A percentile compares a stretch with the other conserved stretches of the same genome.
These are phyloP conservation scores for Callyntrura sp. DNA, from an alignment of 2,888 invertebrate species.

Conservation along the genomic window DNA sequence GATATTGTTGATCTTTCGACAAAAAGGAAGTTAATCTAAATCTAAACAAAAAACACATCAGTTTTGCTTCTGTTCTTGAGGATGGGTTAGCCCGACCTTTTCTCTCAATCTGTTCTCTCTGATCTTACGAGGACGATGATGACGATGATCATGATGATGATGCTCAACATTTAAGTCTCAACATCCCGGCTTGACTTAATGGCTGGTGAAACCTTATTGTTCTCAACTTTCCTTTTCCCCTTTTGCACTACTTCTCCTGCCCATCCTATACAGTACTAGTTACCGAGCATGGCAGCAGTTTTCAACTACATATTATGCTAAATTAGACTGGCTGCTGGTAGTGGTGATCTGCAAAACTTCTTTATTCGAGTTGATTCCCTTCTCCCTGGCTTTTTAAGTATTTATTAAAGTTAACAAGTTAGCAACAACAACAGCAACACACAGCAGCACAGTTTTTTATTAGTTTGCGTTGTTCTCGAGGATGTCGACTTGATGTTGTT, in stretches of 20 bases:
- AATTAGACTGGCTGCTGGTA: neutral
- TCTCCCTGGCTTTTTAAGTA: constrained; percentile 2
- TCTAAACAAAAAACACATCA: neutral
- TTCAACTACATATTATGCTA: neutral
- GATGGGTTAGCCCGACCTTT: no score
- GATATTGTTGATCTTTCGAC: neutral
- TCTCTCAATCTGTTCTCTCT: neutral
- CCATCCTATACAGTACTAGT: neutral
- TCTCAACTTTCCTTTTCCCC: neutral
- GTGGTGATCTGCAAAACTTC: neutral
- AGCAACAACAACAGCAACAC: constrained; percentile 43
- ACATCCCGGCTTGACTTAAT: neutral
- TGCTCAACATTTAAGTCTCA: no score
- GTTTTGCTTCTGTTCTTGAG: constrained; percentile 9
- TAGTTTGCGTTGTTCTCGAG: constrained; percentile 50
- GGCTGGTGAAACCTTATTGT: constrained; percentile 28
- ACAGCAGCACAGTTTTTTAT: constrained; percentile 34
- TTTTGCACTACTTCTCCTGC: neutral
- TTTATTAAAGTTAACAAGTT: constrained; percentile 60
- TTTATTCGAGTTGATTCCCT: neutral
- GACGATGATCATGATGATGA: neutral
- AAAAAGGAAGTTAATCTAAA: constrained; percentile 29
- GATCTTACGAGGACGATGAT: neutral
- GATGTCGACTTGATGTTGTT: constrained; percentile 22
- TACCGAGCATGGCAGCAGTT: no score